Evolutionary conservation across 2,888 invertebrate genomes (phyloP), one percentile per base, ranked within the genome.

Genomic region (Mesoligia furuncula): DNA sequence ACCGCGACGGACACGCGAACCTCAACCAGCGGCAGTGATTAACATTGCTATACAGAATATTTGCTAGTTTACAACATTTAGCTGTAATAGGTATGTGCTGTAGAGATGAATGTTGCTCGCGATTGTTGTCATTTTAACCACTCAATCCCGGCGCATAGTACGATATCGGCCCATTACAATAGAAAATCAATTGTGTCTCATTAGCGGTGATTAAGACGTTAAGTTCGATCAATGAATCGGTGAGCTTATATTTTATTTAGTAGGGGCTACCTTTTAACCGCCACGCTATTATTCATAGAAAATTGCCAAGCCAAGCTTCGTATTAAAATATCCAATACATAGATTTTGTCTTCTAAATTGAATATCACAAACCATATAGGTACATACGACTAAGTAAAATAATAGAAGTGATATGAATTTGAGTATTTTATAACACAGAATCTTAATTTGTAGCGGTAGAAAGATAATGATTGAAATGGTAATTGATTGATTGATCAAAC

Each of bases 321-420:
- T 77, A 82, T 82, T 82, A 69, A 82, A 81, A 85, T 81, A 75
- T 75, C 66, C 73, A 76, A 85, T 81, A 85, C 67, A 77, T 77
- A 72, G 83, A 85, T 82, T 85, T 77, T 74, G 82, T 83, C 68
- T 84, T 85, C 83, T 83, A 83, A 85, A 68, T 85, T 75, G 86
- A 78, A 85, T 85, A 85, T 85, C 83, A 85, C 78, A 85, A 84
- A 84, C 72, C 83, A 67, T 75, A 75, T 86, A 81, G 86, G 86
- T 84, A 82, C 83, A 81, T 80, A 84, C 24, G 48, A 62, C 85
- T 81, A 85, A 65, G 65, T 73, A 76, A 81, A 81, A 75, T 66
- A 75, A 83, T 36, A 84, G n/a, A 85, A 65, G 73, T 83, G 83
- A 85, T 83, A 85, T 85, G 83, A 85, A 74, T 74, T 85, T 76